phyloP scores from a whole-genome alignment of 2,888 invertebrate species.

The Xanthia togata region DNA sequence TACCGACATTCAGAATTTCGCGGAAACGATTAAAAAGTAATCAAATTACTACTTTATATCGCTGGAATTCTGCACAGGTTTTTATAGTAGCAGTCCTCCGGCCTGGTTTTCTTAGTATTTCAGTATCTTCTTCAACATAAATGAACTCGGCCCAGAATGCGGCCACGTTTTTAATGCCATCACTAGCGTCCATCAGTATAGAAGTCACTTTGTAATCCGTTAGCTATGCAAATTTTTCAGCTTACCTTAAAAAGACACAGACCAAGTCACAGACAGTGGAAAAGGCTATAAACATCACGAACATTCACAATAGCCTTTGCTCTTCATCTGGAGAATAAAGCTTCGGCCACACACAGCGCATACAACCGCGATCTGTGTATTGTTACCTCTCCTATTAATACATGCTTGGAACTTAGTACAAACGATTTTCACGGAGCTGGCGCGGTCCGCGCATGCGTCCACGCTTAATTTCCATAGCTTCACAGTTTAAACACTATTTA shows the following conservation, averaged over 20 bases:
- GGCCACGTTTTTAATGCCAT: no score
- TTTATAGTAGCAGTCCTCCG: not conserved
- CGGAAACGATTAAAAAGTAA: constrained; percentile 59
- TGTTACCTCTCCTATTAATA: constrained; percentile 79
- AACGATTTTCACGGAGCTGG: constrained; percentile 83
- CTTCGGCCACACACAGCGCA: constrained; percentile 75
- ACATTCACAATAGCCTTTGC: constrained; percentile 48
- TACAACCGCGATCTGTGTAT: constrained; percentile 65
- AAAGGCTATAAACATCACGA: constrained; percentile 37
- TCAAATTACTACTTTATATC: constrained; percentile 50
- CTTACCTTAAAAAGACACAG: constrained; percentile 1
- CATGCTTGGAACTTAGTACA: constrained; percentile 75
- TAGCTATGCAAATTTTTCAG: constrained; percentile 4
- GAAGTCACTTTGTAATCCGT: not conserved
- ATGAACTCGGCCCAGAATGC: no score
- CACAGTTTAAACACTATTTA: constrained; percentile 71
- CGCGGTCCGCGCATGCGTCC: constrained; percentile 62
- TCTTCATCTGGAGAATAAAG: constrained; percentile 65
- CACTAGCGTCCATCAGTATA: no score
- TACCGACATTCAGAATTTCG: constrained; percentile 34
- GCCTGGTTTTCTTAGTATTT: constrained; percentile 2
- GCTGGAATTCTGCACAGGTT: not conserved
- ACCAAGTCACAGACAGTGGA: constrained; percentile 34
- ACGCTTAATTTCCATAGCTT: constrained; percentile 73
- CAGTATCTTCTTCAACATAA: not conserved